Evolutionary conservation across 2,888 invertebrate genomes (phyloP), one percentile per base, ranked within the genome.

Genomic region (Apeira syringaria): DNA sequence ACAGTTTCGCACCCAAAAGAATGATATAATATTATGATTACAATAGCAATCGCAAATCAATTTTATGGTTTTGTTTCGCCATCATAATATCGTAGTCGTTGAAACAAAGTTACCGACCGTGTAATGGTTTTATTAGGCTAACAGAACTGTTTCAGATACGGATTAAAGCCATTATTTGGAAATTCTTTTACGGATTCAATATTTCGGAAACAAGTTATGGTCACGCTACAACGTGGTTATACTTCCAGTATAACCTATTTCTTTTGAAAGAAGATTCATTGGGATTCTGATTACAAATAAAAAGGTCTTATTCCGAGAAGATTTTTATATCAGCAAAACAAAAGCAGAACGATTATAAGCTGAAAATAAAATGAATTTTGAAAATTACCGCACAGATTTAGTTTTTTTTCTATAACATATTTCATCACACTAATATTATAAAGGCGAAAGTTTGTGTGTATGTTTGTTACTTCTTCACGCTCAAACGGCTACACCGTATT

Each of bases 31-130:
- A 18, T 35, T 50, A 47, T 45, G 36, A 47, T 54, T 43, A 36
- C 45, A 49, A 48, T 42, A 48, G 28, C 33, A 44, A 34, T 32
- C 29, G 26, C 43, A 32, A 59, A 65, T 52, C 52, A 56, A 65
- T 68, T 65, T 64, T 55, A 62, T 59, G 58, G 63, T 61, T 66
- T 61, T 61, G 27, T 46, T 46, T 39, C 45, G 53, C 50, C 61
- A 64, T 46, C 30, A 44, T 55, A 60, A 59, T 58, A 50, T 47
- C 48, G 52, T 54, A 48, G 55, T 55, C 50, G 47, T 44, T 50
- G 47, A 46, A 61, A 57, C 37, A 41, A 42, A 41, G 55, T 64
- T 61, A 61, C 65, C 55, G 54, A 58, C 57, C 68, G 60, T 64
- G 59, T 61, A 63, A 62, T 54, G 30, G 48, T 37, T 60, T 60